Percentiles rank a stretch among this genome's conserved stretches.
Evolutionary conservation across 1,140 invertebrate species (phyloP).

Genomic region (Matsumurasca onukii): DNA sequence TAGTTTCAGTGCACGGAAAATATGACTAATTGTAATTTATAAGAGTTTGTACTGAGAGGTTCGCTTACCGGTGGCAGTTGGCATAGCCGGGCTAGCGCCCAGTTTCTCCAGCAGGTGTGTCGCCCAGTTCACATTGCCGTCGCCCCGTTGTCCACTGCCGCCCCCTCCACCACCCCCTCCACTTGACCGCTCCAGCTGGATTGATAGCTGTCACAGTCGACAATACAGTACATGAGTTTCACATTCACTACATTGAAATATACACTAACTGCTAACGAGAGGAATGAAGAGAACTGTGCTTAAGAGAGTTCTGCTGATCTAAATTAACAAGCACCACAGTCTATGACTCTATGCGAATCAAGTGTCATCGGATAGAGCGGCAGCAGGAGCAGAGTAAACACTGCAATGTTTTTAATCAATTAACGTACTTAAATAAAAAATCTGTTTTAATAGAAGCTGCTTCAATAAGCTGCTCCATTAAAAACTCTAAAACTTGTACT

Average conservation of each 20-base stretch:
- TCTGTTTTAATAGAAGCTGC: no score
- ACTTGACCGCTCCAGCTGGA: constrained; percentile 29
- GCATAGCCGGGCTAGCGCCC: constrained; percentile 38
- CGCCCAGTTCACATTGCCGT: constrained; percentile 37
- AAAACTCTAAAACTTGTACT: no score
- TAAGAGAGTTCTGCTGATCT: neutral
- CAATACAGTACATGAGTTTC: constrained; percentile 5
- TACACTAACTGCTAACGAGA: neutral
- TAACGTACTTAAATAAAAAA: no score
- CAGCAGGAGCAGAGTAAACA: neutral
- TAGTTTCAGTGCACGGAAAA: no score
- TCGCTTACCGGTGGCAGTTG: constrained; percentile 39
- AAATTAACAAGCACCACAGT: neutral
- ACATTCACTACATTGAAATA: neutral
- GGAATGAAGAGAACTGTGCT: neutral
- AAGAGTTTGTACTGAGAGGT: no score
- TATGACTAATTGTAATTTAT: no score
- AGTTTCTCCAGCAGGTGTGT: constrained; percentile 34
- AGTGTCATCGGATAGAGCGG: neutral
- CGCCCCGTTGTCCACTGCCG: neutral
- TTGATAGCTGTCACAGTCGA: constrained; percentile 14
- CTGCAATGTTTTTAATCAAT: no score
- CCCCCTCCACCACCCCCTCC: neutral
- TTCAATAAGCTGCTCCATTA: no score
- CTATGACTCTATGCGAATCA: neutral